Evolutionary conservation across 2,113 vertebrate species (phyloP), one percentile per base, ranked within the genome.

Genomic region (Brienomyrus longianalis): DNA sequence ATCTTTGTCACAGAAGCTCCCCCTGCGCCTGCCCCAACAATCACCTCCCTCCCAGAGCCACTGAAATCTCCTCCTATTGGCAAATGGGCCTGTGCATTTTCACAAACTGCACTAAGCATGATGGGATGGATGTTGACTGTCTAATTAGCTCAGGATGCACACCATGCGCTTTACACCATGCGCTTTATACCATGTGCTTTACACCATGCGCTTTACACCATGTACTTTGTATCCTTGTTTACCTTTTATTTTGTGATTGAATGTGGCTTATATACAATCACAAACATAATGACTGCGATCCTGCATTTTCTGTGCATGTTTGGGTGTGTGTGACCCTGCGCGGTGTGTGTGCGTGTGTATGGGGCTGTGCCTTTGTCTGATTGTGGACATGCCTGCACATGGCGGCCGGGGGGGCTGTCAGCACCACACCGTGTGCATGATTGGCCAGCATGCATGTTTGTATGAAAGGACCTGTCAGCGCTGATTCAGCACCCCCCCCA

Each of bases 391-490:
- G 54, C 19, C 35, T 62, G 52, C 56, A 54, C 31, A 62, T 9
- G 86, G 1, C 39, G 1, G 43, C 9, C 7, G 6, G 15, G 15
- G 43, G 80, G 48, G 17, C 43, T 83, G 43, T 47, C 80, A 2
- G 10, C 21, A 83, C n/a, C 39, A 23, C 5, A 10, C 21, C 43
- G 8, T 48, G 43, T 23, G 19, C 15, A 19, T 48, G 39, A 39
- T 5, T 39, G 70, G 27, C 35, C 70, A 77, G 21, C 43, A 48
- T 2, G 19, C 3, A 47, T 91, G 88, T 93, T 90, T 93, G 93
- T 86, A 92, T 91, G 90, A 89, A 91, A 92, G 92, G 90, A 93
- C 93, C 89, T 92, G 31, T 89, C 88, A 83, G 7, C 21, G 0
- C 51, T 7, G 9, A 21, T 74, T 50, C 62, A 13, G n/a, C 27